Percentiles rank a stretch among this genome's conserved stretches.
phyloP scores from a whole-genome alignment of 2,888 invertebrate genomes.

The Dexiosoma caninum region DNA sequence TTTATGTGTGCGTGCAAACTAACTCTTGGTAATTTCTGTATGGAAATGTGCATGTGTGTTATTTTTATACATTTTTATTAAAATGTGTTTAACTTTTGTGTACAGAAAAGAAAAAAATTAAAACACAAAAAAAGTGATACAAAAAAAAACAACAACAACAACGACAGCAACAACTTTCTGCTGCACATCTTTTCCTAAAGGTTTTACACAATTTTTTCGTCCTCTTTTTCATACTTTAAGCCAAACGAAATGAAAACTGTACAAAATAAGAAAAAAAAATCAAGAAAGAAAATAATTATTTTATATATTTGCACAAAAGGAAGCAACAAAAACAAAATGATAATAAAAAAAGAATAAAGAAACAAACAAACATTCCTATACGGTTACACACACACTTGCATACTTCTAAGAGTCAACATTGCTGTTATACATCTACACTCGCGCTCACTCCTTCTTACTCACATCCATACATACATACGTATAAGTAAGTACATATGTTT shows the following conservation, averaged over 20 bases:
- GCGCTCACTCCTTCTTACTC: no score
- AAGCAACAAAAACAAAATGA: not conserved
- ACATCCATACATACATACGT: slow-evolving; percentile 23
- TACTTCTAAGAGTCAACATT: not conserved
- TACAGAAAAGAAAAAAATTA: slow-evolving; percentile 9
- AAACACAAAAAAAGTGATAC: not conserved
- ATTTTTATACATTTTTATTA: slow-evolving; percentile 37
- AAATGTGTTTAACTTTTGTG: slow-evolving; percentile 56
- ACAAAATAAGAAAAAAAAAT: not conserved
- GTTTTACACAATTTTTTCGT: slow-evolving; percentile 9
- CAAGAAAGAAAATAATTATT: slow-evolving; percentile 22
- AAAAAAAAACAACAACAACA: slow-evolving; percentile 11
- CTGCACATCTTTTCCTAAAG: slow-evolving; percentile 56
- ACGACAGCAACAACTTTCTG: no score
- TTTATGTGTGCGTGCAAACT: no score
- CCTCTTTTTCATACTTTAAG: slow-evolving; percentile 1
- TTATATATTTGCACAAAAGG: slow-evolving; percentile 16
- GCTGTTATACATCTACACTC: not conserved
- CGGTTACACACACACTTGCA: slow-evolving; percentile 3
- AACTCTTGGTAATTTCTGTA: not conserved
- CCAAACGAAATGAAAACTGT: slow-evolving; percentile 24
- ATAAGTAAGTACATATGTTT: slow-evolving; percentile 23
- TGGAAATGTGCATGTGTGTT: not conserved
- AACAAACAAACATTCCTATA: slow-evolving; percentile 24
- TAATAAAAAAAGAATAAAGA: no score